Conservation (phyloP, 2,113 vertebrate genomes). For the Dunckerocampus dactyliophorus region DNA sequence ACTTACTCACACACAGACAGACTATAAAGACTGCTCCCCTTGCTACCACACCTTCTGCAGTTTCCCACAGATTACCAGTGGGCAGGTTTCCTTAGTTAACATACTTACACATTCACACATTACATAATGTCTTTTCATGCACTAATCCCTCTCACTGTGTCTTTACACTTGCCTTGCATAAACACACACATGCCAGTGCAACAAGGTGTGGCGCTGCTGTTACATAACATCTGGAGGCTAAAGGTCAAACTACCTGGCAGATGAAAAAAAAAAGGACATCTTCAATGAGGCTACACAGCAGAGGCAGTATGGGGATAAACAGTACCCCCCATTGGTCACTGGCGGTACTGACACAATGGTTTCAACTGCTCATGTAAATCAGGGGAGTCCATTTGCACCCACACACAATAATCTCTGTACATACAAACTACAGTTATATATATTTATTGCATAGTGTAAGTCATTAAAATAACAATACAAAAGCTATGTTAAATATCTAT, state of each 20-base stretch:
- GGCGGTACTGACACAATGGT: not conserved
- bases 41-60: constrained; percentile 42
- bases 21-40: constrained; percentile 16
- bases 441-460: too few species aligned
- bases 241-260: constrained; percentile 39
- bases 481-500: too few species aligned
- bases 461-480: too few species aligned
- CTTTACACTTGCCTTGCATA: constrained; percentile 3
- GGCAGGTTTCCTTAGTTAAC: constrained; percentile 11
- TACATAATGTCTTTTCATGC: constrained; percentile 15
- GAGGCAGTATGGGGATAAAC: constrained; percentile 12
- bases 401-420: too few species aligned
- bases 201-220: constrained; percentile 28
- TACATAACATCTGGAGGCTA: constrained; percentile 32
- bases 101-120: not conserved
- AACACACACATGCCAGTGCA: constrained; percentile 9
- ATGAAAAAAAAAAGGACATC: constrained; percentile 22
- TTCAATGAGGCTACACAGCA: not conserved
- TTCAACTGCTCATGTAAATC: not conserved
- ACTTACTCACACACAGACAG: constrained; percentile 45
- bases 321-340: constrained; percentile 21
- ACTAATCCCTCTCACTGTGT: constrained; percentile 14
- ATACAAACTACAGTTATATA: too few species aligned
- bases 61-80: constrained; percentile 27
- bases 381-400: not conserved